phyloP scores from a whole-genome alignment of 2,113 vertebrate species.

The Leucosticte australis region DNA sequence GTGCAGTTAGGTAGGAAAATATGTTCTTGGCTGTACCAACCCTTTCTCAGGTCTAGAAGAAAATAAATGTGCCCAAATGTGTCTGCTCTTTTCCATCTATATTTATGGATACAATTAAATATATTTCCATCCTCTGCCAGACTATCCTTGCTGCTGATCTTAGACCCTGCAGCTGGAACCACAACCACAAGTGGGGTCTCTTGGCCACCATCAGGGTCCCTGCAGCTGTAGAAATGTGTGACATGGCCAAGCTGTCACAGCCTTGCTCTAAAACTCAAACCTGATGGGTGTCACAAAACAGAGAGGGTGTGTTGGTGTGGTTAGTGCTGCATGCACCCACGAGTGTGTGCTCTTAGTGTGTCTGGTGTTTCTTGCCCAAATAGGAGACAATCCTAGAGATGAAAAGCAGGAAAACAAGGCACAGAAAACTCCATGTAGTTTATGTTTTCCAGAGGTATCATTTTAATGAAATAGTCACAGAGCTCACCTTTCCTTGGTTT shows the following conservation, averaged over 20 bases:
- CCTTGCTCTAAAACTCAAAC: background rate
- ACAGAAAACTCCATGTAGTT: background rate
- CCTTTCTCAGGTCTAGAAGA: background rate
- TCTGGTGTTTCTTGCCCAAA: background rate
- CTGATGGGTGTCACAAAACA: background rate
- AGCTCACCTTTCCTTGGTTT: background rate
- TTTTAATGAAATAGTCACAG: background rate
- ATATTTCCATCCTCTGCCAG: background rate
- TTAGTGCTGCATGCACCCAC: background rate
- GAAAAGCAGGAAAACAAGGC: background rate
- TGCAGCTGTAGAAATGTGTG: background rate
- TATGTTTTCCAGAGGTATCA: background rate
- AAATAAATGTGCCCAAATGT: background rate
- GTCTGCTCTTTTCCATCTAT: background rate
- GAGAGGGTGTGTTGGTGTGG: background rate
- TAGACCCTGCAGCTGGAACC: background rate
- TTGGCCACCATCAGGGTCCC: accelerated
- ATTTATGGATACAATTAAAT: background rate
- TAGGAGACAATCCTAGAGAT: background rate
- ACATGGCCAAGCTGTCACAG: background rate
- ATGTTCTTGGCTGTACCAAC: background rate
- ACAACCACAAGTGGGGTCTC: background rate
- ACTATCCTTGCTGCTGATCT: background rate
- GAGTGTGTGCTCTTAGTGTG: accelerated
- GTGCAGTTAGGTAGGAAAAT: background rate